Evolutionary conservation across 35 echinoderm and acorn worm species (phyloP), one percentile per base, ranked within the genome.

Genomic region (Anneissia japonica): DNA sequence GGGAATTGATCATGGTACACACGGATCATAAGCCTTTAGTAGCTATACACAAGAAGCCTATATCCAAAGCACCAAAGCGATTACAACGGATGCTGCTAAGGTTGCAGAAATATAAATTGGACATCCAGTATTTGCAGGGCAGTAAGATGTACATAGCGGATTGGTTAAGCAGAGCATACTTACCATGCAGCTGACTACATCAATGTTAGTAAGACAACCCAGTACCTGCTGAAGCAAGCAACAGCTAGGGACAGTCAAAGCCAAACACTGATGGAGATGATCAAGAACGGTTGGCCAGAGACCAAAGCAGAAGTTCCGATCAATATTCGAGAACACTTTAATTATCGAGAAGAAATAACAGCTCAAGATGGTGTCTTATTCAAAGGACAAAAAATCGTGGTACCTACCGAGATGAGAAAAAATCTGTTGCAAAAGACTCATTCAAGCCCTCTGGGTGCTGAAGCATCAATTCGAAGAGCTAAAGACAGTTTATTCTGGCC

Each of bases 81-180:
- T 31, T 86, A 35, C 84, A 86, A 37, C 23, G 56, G 75, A 86
- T 76, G 51, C 84, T 86, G 3, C 73, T 86, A 10, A 30, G 84
- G n/a, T 72, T 86, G 32, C 55, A 86, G 36, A 93, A 84, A 84
- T 92, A 89, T 43, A 9, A 85, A 36, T 29, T 93, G 30, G 56
- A 81, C 28, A 83, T 89, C n/a, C 13, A 89, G 39, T 90, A 93
- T 77, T 30, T 75, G 3, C 87, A 37, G 9, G 91, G 91, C 14
- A 75, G 45, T 23, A 46, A 90, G 23, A 86, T 94, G 84, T 78
- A 82, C 38, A 93, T 90, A 36, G 83, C 88, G 46, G 87, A 94
- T 81, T 83, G 77, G 55, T 35, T 94, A 5, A 94, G 88, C 37
- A 56, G 84, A 79, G 84, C 92, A n/a, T 94, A 76, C 45, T 23